These are phyloP conservation scores for Hydrotaea diabolus DNA, from an alignment of 2,888 invertebrate species.

Conservation along the genomic window DNA sequence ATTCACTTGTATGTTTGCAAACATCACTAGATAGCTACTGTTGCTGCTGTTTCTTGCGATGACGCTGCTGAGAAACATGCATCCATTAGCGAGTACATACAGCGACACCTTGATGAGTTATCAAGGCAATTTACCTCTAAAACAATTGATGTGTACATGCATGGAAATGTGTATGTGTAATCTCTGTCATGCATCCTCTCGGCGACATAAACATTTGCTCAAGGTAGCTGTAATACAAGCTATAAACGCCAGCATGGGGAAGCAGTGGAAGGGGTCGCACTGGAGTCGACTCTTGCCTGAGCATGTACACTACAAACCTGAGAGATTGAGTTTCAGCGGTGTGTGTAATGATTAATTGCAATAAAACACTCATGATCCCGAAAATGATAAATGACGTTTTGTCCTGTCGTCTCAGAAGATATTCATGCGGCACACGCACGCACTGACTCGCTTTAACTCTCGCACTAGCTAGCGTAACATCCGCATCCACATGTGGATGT, in stretches of 20 bases:
- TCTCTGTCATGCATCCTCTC: background rate
- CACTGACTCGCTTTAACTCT: background rate
- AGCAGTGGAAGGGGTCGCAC: background rate
- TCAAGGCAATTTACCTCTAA: conserved; percentile 60
- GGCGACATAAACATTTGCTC: conserved; percentile 13
- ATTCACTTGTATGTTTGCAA: no score
- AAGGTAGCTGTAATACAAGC: conserved; percentile 16
- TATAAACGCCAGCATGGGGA: background rate
- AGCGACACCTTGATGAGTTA: conserved; percentile 60
- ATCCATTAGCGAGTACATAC: background rate
- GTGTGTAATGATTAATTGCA: conserved; percentile 78
- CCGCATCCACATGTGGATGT: conserved; percentile 16
- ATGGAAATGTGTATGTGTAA: conserved; percentile 46
- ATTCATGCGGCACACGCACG: conserved; percentile 43
- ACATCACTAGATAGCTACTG: conserved; percentile 59
- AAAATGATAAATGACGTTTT: conserved; percentile 78
- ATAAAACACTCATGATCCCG: conserved; percentile 78
- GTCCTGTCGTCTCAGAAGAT: conserved; percentile 62
- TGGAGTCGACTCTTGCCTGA: conserved; percentile 14
- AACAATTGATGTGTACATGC: conserved; percentile 56
- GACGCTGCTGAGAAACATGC: background rate
- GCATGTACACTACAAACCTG: conserved; percentile 1
- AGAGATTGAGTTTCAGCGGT: conserved; percentile 64
- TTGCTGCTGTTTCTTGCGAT: conserved; percentile 20
- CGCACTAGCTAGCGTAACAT: background rate